phyloP scores from a whole-genome alignment of 2,888 invertebrate genomes.

The Ganaspis brasiliensis region DNA sequence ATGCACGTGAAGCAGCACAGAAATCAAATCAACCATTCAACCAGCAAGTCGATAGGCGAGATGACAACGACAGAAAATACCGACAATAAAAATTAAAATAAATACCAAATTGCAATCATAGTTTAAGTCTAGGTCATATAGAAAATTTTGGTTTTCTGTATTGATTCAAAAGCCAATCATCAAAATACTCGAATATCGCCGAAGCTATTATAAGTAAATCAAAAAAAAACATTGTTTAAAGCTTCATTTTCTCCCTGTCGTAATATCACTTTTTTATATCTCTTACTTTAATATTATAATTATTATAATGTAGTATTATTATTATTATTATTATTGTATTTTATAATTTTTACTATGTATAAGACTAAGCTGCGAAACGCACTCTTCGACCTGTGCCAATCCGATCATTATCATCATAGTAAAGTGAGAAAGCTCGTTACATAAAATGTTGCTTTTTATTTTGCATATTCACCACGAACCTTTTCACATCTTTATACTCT shows the following conservation, averaged over 20 bases:
- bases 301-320: slow-evolving; percentile 15
- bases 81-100: slow-evolving; percentile 59
- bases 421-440: slow-evolving; percentile 33
- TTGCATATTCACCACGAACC: neutral
- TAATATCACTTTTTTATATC: slow-evolving; percentile 26
- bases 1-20: slow-evolving; percentile 81
- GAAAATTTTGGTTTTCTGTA: neutral
- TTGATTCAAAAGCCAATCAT: slow-evolving; percentile 35
- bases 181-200: slow-evolving; percentile 24
- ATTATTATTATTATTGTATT: slow-evolving; percentile 6
- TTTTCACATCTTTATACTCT: neutral
- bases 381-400: slow-evolving; percentile 28
- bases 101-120: slow-evolving; percentile 36
- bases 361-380: slow-evolving; percentile 9
- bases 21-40: slow-evolving; percentile 70
- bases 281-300: slow-evolving; percentile 27
- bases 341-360: neutral
- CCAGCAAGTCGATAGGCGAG: slow-evolving; percentile 75
- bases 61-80: slow-evolving; percentile 73
- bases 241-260: slow-evolving; percentile 6
- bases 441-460: slow-evolving; percentile 17
- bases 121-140: slow-evolving; percentile 21
- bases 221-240: slow-evolving; percentile 38
- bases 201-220: slow-evolving; percentile 24
- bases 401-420: slow-evolving; percentile 33